Evolutionary conservation across 2,113 vertebrate genomes (phyloP).

Genomic region (Varanus salvator): DNA sequence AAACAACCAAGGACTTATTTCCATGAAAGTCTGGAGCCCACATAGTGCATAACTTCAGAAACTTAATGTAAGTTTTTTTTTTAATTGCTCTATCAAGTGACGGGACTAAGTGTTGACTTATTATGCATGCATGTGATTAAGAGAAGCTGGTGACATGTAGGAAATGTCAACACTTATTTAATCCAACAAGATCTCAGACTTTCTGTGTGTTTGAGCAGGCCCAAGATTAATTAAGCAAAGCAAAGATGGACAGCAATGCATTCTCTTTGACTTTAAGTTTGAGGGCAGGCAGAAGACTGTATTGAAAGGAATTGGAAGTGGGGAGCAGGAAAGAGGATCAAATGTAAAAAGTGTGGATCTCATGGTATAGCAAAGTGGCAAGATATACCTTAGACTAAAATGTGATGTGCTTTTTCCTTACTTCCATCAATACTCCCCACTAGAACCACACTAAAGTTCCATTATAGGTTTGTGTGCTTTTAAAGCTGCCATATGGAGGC

Average conservation of each 20-base stretch:
- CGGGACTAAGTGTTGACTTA: not conserved
- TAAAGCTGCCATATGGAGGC: not conserved
- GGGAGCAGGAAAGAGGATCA: not conserved
- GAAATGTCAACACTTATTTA: not conserved
- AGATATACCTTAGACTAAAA: no score
- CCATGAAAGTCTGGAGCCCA: not conserved
- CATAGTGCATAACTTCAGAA: not conserved
- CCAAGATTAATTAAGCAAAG: slow-evolving; percentile 24
- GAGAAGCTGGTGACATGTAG: slow-evolving; percentile 2
- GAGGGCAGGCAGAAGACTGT: not conserved
- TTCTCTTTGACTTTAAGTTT: not conserved
- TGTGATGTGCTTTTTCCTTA: not conserved
- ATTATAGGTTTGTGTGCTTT: not conserved
- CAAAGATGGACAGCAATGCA: slow-evolving; percentile 17
- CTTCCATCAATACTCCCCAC: not conserved
- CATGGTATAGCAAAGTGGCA: not conserved
- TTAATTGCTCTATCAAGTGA: not conserved
- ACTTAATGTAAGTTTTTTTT: not conserved
- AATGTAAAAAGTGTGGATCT: not conserved
- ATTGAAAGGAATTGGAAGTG: not conserved
- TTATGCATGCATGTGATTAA: slow-evolving; percentile 7
- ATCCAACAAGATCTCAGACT: not conserved
- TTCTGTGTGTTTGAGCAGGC: not conserved
- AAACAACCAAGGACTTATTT: not conserved
- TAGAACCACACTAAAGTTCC: not conserved